Evolutionary conservation across 2,888 invertebrate species (phyloP), one percentile per base, ranked within the genome.

Genomic region (Papilio demoleus): DNA sequence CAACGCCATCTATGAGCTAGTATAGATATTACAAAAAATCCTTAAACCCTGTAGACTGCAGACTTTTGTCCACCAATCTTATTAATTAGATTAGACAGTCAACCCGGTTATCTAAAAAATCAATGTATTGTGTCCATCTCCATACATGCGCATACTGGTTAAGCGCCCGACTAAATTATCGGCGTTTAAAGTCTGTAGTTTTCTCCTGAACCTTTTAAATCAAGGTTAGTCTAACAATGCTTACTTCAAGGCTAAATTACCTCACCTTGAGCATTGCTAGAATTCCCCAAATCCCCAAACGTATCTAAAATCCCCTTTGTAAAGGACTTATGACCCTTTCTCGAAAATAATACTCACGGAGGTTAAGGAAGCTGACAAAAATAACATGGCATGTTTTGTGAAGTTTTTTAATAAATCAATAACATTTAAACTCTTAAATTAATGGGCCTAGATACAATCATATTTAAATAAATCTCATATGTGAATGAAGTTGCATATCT

Each of bases 221-320:
- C 58, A 59, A 60, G 40, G 59, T 50, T 50, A 50, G 45, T 36
- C 6, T 14, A 8, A 14, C 59, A 64, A 42, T 42, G 12, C 14
- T 31, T 83, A 78, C 80, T 79, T 75, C 72, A 61, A 73, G 73
- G 72, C 76, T 77, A 75, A 80, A 81, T 80, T 81, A 78, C 83
- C 82, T 78, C 77, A 78, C 78, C 78, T 80, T 74, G 73, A 72
- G 72, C 73, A 74, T 77, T 72, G 75, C 71, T 72, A 73, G 85
- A 82, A 87, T 88, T 87, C 84, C 85, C 83, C 74, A 79, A 83
- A 78, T 82, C 82, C 85, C 83, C 75, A 73, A 74, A 83, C 83
- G 81, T 81, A 81, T 79, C 81, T 78, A 73, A 77, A 77, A 77
- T 79, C 83, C 84, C 81, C 80, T 71, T 75, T 65, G 67, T 69